Base-by-base conservation (phyloP, 2,797 vertebrate genomes). In the Enteromius fasciolatus region DNA sequence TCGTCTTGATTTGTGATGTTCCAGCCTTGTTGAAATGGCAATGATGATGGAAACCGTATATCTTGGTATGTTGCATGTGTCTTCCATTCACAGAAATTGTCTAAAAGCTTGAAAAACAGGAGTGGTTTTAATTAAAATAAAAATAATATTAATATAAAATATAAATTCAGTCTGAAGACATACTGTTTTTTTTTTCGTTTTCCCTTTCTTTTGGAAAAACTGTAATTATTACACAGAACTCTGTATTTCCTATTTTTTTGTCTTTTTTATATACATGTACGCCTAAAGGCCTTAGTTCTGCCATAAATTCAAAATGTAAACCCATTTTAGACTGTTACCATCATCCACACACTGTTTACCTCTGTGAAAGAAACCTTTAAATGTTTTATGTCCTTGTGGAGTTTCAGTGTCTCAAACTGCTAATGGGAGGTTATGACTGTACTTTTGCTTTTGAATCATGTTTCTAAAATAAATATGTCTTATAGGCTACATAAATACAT, bases 281-380 rank as follows among this genome's bases (percentile, higher is more conserved):
- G 7, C 6, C 59, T 20, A 17, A 76, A 61, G 23, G 50, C 36
- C 39, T 78, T 48, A 5, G n/a, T 20, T 74, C 5, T n/a, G 12
- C 39, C 5, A 68, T 59, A 39, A 25, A 64, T 33, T 4, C 20
- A 12, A n/a, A 80, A n/a, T 41, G 48, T 76, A 64, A 83, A 5
- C 20, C 50, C 25, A 28, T 54, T 50, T 66, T 48, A 63, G 76
- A 86, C 77, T 80, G 82, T 84, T 84, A 87, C 59, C 59, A 59
- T 78, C 67, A 31, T 76, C 31, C 28, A 50, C 48, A 39, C 57
- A 59, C 41, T 80, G 66, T 80, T 59, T 74, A 80, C 1, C n/a
- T 57, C 63, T 46, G 23, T 72, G 39, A 72, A 69, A 68, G 44
- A 64, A 48, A n/a, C 17, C 23, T 77, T 31, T 64, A 25, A 70